Conservation (phyloP, 2,113 vertebrate species). For the Tonatia bakeri region DNA sequence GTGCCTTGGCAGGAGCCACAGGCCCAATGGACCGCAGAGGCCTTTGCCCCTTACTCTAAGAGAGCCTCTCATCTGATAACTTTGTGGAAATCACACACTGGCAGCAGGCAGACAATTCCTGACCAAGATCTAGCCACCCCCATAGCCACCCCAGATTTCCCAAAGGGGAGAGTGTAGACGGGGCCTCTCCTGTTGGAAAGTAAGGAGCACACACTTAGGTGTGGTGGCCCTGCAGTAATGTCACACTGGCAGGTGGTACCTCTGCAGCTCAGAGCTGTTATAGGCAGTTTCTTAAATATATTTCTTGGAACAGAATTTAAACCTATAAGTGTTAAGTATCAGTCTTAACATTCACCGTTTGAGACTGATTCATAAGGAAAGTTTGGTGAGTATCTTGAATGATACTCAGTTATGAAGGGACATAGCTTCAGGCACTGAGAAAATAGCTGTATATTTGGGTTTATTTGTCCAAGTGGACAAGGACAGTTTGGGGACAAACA, state of each 20-base stretch:
- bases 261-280: background rate
- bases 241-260: background rate
- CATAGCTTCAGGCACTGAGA: background rate
- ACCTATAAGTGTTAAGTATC: background rate
- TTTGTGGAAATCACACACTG: background rate
- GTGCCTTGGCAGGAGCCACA: background rate
- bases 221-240: too few relatives aligned
- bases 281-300: background rate
- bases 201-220: background rate
- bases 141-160: background rate
- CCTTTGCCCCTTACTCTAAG: too few relatives aligned
- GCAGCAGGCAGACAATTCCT: background rate
- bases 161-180: background rate
- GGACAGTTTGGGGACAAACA: conserved; percentile 24
- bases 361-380: background rate
- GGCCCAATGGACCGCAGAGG: background rate
- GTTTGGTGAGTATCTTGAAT: background rate
- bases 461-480: conserved; percentile 45
- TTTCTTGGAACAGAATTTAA: background rate
- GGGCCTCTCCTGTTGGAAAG: background rate
- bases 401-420: background rate
- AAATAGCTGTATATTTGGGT: background rate
- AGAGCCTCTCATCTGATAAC: background rate
- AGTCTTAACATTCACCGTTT: background rate
- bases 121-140: background rate